Percentiles rank a stretch among this genome's conserved stretches.
Evolutionary conservation across 2,797 vertebrate species (phyloP).

Genomic region (Menidia menidia): DNA sequence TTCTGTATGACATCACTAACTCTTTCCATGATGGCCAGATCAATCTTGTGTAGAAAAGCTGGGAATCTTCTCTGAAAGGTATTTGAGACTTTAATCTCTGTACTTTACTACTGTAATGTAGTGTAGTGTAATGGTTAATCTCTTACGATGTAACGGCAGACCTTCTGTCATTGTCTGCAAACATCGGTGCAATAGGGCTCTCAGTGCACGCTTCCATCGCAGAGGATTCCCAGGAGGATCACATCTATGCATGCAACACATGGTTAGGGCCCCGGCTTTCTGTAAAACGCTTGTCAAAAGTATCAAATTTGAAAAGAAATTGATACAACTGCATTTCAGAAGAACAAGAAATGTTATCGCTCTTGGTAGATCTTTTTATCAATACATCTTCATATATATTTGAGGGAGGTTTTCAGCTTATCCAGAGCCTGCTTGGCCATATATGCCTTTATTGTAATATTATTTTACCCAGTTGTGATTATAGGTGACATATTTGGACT

Average conservation of each 20-base stretch:
- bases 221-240: not conserved
- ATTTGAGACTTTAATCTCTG: conserved; percentile 18
- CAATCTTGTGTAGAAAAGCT: conserved; percentile 6
- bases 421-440: no score
- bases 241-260: not conserved
- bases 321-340: no score
- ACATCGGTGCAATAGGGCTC: not conserved
- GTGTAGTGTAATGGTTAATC: not conserved
- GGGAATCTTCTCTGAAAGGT: conserved; percentile 23
- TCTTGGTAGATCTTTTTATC: no score
- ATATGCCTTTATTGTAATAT: no score
- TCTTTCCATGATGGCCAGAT: conserved; percentile 31
- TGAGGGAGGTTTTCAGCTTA: no score
- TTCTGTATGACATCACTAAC: conserved; percentile 43
- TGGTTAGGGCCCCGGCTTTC: no score
- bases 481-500: no score
- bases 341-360: no score
- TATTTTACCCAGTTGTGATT: no score
- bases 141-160: conserved; percentile 8
- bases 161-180: not conserved
- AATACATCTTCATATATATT: no score
- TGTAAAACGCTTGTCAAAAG: no score
- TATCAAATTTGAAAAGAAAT: not conserved
- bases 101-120: no score
- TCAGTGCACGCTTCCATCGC: not conserved